These are phyloP conservation scores for Zosterops lateralis DNA, from an alignment of 2,113 vertebrate genomes.

Conservation along the genomic window DNA sequence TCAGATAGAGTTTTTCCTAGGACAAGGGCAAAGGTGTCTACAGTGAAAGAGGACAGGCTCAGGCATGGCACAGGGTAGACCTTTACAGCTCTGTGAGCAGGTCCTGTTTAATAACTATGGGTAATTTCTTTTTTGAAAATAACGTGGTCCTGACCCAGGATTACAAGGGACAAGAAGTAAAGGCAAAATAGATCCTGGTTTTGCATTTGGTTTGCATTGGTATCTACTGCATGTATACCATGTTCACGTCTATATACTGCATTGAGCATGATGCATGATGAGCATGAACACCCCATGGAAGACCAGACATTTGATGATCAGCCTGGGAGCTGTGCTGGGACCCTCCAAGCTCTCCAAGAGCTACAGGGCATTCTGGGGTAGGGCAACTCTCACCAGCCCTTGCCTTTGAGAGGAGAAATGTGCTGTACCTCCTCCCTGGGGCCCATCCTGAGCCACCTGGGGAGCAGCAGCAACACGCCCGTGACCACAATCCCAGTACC, in stretches of 20 bases:
- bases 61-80: not conserved
- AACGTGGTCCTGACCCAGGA: not conserved
- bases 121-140: not conserved
- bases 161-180: not conserved
- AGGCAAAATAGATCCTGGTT: not conserved
- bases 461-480: not conserved
- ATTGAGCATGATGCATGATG: not conserved
- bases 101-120: not conserved
- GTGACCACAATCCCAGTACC: slow-evolving; percentile 66
- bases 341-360: not conserved
- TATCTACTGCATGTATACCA: not conserved
- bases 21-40: not conserved
- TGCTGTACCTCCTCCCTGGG: not conserved
- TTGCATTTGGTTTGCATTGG: not conserved
- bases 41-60: not conserved
- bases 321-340: not conserved
- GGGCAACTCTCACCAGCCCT: not conserved
- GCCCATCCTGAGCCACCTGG: fast-evolving
- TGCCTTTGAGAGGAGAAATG: not conserved
- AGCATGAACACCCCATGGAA: not conserved
- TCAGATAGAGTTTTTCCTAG: not conserved
- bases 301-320: not conserved
- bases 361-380: not conserved
- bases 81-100: not conserved
- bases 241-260: not conserved